Conservation (phyloP, 1,140 invertebrate species). For the Drosophila persimilis region DNA sequence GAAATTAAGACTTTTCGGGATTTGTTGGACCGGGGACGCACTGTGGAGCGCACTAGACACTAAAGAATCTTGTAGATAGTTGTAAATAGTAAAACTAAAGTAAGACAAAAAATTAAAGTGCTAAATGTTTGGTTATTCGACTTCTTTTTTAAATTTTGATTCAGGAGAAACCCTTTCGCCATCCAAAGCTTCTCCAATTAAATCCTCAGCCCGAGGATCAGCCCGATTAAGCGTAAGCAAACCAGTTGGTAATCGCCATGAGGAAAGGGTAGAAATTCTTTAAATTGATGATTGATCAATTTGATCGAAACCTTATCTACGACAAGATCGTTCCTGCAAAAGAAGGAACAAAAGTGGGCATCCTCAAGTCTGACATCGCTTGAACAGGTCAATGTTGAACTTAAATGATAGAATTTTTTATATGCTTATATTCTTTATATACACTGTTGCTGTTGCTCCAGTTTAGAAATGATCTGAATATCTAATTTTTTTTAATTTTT, state of each 20-base stretch:
- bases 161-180: too few species aligned
- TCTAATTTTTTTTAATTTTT: too few species aligned
- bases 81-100: neutral
- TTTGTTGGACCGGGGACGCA: slow-evolving; percentile 65
- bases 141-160: too few species aligned
- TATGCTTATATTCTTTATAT: too few species aligned
- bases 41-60: slow-evolving; percentile 50
- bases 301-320: neutral
- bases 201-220: neutral
- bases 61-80: slow-evolving; percentile 1
- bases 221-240: neutral
- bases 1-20: slow-evolving; percentile 69
- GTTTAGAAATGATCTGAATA: too few species aligned
- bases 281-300: neutral
- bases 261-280: slow-evolving; percentile 1
- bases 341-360: neutral
- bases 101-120: neutral
- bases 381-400: slow-evolving; percentile 11
- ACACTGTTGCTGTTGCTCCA: too few species aligned
- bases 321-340: slow-evolving; percentile 12
- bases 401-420: neutral
- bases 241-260: slow-evolving; percentile 1
- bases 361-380: neutral
- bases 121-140: neutral
- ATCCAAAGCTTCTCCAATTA: too few species aligned